Conservation (phyloP, 2,113 vertebrate species). For the Heptranchias perlo region DNA sequence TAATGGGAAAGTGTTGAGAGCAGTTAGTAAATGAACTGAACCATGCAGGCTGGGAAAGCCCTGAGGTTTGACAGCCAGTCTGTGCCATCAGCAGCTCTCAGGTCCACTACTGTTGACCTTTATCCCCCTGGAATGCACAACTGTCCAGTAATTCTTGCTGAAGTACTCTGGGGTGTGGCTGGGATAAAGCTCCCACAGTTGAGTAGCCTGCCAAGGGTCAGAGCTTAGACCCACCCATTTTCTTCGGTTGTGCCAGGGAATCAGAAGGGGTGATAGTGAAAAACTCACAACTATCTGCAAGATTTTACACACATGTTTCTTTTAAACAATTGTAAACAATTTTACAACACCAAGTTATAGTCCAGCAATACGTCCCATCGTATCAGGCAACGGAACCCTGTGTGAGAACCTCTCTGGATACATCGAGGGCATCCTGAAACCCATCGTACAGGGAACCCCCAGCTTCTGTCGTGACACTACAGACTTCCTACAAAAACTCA, state of each 20-base stretch:
- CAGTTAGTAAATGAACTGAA: background rate
- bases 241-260: background rate
- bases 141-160: no score
- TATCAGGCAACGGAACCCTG: no score
- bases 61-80: background rate
- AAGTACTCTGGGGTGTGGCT: background rate
- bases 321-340: no score
- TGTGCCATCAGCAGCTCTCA: background rate
- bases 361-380: no score
- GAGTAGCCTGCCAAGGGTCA: background rate
- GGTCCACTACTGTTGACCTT: no score
- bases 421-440: no score
- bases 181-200: background rate
- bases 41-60: background rate
- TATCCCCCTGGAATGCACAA: no score
- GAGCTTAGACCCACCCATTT: background rate
- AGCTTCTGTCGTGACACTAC: no score
- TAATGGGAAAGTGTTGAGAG: background rate
- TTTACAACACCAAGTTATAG: no score
- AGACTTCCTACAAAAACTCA: no score
- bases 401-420: no score
- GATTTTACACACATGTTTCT: background rate
- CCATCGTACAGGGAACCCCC: no score
- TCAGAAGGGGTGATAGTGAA: background rate
- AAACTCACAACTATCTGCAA: background rate